A percentile compares a stretch with the other conserved stretches of the same genome.
These are phyloP conservation scores for Drosophila basisetae DNA, from an alignment of 2,888 invertebrate genomes.

Conservation along the genomic window DNA sequence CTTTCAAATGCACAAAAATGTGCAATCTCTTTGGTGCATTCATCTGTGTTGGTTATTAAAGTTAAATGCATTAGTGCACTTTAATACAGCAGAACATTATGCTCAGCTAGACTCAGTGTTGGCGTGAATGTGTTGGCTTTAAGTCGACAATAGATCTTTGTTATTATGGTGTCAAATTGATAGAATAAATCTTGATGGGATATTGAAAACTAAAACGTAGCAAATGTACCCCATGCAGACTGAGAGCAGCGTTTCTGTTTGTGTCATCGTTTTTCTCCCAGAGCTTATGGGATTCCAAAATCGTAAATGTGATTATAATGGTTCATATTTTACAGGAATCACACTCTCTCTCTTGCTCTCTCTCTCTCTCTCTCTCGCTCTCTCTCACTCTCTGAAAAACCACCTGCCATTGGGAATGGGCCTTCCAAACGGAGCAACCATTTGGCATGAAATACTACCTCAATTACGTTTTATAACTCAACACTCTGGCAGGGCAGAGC, in stretches of 20 bases:
- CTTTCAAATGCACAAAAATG: background rate
- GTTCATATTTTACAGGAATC: constrained; percentile 15
- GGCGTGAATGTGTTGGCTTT: background rate
- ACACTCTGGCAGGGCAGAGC: constrained; percentile 22
- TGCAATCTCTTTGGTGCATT: background rate
- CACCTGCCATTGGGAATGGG: constrained; percentile 45
- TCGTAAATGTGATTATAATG: constrained; percentile 50
- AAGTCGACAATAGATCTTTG: constrained; percentile 13
- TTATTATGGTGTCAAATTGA: constrained; percentile 24
- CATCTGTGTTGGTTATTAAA: background rate
- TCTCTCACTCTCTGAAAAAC: background rate
- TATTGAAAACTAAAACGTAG: constrained; percentile 30
- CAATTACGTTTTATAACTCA: constrained; percentile 68
- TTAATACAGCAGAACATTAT: constrained; percentile 1
- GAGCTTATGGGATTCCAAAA: constrained; percentile 42
- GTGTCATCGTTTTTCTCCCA: constrained; percentile 19
- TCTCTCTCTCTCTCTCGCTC: background rate
- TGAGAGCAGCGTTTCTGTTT: constrained; percentile 9
- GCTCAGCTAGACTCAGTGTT: background rate
- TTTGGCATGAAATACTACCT: constrained; percentile 69
- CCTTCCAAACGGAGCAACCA: constrained; percentile 31
- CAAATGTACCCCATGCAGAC: constrained; percentile 1
- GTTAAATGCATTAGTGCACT: background rate
- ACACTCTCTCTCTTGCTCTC: too few relatives aligned
- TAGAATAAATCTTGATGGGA: constrained; percentile 29